phyloP scores from a whole-genome alignment of 2,113 vertebrate species.

The Salvelinus sp. region DNA sequence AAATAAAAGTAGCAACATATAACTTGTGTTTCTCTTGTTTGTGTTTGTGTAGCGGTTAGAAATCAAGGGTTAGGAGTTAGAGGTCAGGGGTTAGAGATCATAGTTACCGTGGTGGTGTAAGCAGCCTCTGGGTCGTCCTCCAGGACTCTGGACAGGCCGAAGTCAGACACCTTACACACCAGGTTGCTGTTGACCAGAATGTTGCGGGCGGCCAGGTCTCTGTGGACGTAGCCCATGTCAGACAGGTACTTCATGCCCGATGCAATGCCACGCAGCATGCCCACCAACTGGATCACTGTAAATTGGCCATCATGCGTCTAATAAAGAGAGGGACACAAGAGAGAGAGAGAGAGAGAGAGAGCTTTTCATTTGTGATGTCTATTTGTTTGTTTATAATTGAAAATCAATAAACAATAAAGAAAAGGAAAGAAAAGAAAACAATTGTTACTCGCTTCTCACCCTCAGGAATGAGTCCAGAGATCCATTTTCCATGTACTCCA shows the following conservation, averaged over 20 bases:
- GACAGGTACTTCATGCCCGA: slow-evolving; percentile 98
- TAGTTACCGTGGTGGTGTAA: slow-evolving; percentile 84
- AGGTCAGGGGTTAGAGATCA: background rate
- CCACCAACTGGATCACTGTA: slow-evolving; percentile 96
- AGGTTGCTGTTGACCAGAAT: slow-evolving; percentile 97
- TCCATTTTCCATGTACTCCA: slow-evolving; percentile 97
- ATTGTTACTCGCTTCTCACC: slow-evolving; percentile 73
- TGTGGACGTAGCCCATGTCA: slow-evolving; percentile 97
- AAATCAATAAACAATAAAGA: background rate
- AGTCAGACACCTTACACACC: slow-evolving; percentile 98
- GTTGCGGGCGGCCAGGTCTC: slow-evolving; percentile 93
- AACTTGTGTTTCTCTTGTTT: background rate
- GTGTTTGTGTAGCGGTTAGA: too few species aligned
- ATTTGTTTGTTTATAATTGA: background rate
- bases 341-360: background rate
- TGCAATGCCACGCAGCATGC: slow-evolving; percentile 95
- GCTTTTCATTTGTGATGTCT: background rate
- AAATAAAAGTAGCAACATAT: background rate
- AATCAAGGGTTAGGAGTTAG: too few species aligned
- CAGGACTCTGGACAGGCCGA: slow-evolving; percentile 92
- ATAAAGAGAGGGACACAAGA: background rate
- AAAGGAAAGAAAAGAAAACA: background rate
- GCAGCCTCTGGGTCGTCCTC: slow-evolving; percentile 96
- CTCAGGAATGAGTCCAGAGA: slow-evolving; percentile 93
- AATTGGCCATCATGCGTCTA: slow-evolving; percentile 87